A percentile compares a stretch with the other conserved stretches of the same genome.
These are phyloP conservation scores for Anoplolepis gracilipes DNA, from an alignment of 1,140 invertebrate genomes.

Conservation along the genomic window DNA sequence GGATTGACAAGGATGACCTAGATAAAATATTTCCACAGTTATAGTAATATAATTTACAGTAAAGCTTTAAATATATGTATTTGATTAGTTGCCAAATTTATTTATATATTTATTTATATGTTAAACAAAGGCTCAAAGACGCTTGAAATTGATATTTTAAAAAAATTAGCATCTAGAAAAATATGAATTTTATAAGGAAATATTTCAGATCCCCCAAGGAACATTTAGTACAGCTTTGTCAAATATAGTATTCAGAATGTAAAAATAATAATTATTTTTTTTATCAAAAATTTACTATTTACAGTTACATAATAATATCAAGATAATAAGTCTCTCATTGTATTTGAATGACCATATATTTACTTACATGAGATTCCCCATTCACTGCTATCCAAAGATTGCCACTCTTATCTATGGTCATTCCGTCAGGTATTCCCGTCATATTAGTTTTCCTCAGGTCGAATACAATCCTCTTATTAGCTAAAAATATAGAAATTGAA, in stretches of 20 bases:
- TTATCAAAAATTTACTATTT: no score
- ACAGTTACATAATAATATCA: constrained; percentile 9
- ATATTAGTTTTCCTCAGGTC: constrained; percentile 79
- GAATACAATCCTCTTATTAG: constrained; percentile 74
- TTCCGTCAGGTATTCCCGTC: constrained; percentile 88
- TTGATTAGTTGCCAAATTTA: no score
- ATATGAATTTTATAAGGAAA: constrained; percentile 9
- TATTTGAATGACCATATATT: not conserved
- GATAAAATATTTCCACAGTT: constrained; percentile 55
- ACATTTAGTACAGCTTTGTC: not conserved
- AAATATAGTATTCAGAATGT: not conserved
- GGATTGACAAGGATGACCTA: constrained; percentile 87
- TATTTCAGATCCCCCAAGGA: not conserved
- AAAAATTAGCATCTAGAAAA: no score
- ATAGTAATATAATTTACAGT: not conserved
- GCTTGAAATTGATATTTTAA: no score
- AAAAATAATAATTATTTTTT: no score
- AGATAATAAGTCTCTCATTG: constrained; percentile 2
- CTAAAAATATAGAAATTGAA: constrained; percentile 67
- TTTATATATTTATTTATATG: constrained; percentile 7
- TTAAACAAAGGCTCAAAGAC: not conserved
- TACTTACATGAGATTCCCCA: constrained; percentile 84
- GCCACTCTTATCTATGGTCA: constrained; percentile 89
- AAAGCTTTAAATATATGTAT: not conserved
- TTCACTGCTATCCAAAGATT: constrained; percentile 90